A percentile compares a stretch with the other conserved stretches of the same genome.
Conservation (phyloP, 2,797 vertebrate genomes). For the Acestrorhynchus altus region DNA sequence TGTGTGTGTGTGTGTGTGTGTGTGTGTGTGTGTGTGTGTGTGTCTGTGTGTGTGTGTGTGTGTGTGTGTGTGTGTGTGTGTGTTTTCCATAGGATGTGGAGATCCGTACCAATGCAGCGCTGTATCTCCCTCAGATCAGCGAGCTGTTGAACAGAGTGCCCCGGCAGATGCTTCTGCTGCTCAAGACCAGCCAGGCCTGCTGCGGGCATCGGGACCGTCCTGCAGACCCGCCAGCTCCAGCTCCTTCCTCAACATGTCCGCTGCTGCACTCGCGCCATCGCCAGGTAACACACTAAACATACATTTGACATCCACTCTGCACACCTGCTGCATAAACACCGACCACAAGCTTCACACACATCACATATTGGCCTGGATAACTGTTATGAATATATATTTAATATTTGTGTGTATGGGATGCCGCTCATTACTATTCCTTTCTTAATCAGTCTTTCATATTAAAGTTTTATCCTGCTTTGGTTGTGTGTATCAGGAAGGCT, state of each 20-base stretch:
- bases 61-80: background rate
- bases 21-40: too few relatives aligned
- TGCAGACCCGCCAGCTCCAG: constrained; percentile 89
- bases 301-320: background rate
- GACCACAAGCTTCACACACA: too few relatives aligned
- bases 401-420: too few relatives aligned
- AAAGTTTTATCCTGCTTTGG: too few relatives aligned
- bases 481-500: too few relatives aligned
- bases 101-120: constrained; percentile 86
- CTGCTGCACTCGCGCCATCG: constrained; percentile 88
- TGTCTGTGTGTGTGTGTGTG: too few relatives aligned
- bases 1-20: too few relatives aligned
- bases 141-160: constrained; percentile 90
- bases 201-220: constrained; percentile 89
- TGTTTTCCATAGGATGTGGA: constrained; percentile 80
- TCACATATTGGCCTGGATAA: too few relatives aligned
- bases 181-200: constrained; percentile 97
- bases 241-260: constrained; percentile 97
- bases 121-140: constrained; percentile 93
- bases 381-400: too few relatives aligned
- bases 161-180: constrained; percentile 92
- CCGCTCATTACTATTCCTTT: too few relatives aligned
- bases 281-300: constrained; percentile 74
- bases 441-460: too few relatives aligned
- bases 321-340: too few relatives aligned